A percentile compares a stretch with the other conserved stretches of the same genome.
Conservation (phyloP, 2,888 invertebrate genomes). For the Stenodera caucasica region DNA sequence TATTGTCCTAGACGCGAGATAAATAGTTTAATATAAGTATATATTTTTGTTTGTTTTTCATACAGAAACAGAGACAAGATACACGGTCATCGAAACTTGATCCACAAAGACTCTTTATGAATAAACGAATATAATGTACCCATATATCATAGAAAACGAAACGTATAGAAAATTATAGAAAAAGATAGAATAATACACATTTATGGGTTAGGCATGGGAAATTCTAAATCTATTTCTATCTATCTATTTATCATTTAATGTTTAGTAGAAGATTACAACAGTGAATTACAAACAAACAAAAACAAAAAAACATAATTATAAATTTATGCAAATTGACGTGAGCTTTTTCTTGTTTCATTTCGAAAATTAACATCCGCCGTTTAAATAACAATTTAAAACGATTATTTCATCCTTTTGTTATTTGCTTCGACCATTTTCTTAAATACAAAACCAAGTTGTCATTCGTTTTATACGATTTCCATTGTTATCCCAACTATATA, state of each 20-base stretch:
- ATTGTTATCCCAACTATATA: not conserved
- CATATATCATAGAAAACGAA: constrained; percentile 33
- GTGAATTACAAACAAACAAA: constrained; percentile 23
- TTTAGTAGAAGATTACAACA: constrained; percentile 21
- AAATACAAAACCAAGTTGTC: not conserved
- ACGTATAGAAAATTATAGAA: constrained; percentile 29
- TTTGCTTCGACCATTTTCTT: not conserved
- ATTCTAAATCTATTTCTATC: too few relatives aligned
- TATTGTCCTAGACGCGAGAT: too few relatives aligned
- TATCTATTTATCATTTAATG: constrained; percentile 30
- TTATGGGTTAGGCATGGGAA: constrained; percentile 31
- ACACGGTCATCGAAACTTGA: constrained; percentile 26
- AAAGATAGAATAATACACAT: not conserved
- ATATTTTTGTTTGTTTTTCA: not conserved
- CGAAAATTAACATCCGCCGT: constrained; percentile 28
- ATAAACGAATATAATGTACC: constrained; percentile 26
- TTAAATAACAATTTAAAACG: constrained; percentile 22
- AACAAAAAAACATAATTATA: constrained; percentile 34
- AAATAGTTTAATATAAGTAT: constrained; percentile 3
- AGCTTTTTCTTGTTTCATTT: constrained; percentile 8
- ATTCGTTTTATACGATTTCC: not conserved
- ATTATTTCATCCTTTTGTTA: constrained; percentile 20
- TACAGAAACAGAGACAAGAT: not conserved
- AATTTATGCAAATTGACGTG: constrained; percentile 36
- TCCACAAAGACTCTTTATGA: constrained; percentile 26